A percentile compares a stretch with the other conserved stretches of the same genome.
These are phyloP conservation scores for Bombus superbus DNA, from an alignment of 1,140 invertebrate species.

Conservation along the genomic window DNA sequence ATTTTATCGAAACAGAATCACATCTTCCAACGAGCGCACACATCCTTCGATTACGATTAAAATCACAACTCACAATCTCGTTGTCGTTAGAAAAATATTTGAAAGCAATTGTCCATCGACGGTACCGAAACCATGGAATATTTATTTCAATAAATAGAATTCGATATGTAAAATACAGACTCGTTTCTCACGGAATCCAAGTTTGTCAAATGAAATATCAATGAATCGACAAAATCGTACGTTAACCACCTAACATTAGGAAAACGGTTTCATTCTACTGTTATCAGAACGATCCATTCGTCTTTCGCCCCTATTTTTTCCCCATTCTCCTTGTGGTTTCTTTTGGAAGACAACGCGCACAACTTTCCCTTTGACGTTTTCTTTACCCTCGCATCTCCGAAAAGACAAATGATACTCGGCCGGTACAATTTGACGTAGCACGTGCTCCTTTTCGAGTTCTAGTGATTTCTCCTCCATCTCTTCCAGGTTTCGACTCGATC, in stretches of 20 bases:
- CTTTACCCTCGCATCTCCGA: slow-evolving; percentile 30
- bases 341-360: slow-evolving; percentile 6
- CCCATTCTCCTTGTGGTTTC: background rate
- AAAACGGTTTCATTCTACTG: slow-evolving; percentile 73
- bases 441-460: slow-evolving; percentile 18
- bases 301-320: slow-evolving; percentile 67
- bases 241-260: slow-evolving; percentile 26
- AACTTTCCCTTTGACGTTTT: slow-evolving; percentile 50
- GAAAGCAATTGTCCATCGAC: too few relatives aligned
- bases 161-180: slow-evolving; percentile 9
- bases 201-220: slow-evolving; percentile 52
- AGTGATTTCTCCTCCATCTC: slow-evolving; percentile 29
- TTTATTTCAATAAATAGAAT: background rate
- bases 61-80: too few relatives aligned
- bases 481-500: background rate
- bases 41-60: too few relatives aligned
- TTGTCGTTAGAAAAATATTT: too few relatives aligned
- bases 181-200: background rate
- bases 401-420: slow-evolving; percentile 53
- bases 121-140: too few relatives aligned
- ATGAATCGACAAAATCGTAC: slow-evolving; percentile 64
- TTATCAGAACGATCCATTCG: slow-evolving; percentile 73
- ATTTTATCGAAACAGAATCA: too few relatives aligned
- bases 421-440: slow-evolving; percentile 42
- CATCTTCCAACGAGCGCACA: too few relatives aligned